These are phyloP conservation scores for Hydrotaea cyrtoneurina DNA, from an alignment of 2,888 invertebrate species.

Conservation along the genomic window DNA sequence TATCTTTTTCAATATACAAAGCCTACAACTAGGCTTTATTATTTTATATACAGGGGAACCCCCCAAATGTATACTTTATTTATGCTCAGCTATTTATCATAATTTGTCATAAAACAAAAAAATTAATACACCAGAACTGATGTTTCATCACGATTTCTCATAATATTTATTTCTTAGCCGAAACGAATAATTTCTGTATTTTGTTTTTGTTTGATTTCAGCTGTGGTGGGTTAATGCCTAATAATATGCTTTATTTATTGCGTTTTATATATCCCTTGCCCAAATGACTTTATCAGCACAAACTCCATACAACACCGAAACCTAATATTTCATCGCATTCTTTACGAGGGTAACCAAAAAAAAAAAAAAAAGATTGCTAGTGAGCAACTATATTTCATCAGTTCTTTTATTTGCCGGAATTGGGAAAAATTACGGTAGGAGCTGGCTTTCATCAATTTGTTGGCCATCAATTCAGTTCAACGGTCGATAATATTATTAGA, in stretches of 20 bases:
- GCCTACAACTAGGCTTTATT: not conserved
- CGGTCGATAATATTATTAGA: conserved; percentile 8
- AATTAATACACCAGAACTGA: conserved; percentile 3
- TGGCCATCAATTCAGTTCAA: not conserved
- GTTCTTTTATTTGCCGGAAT: not conserved
- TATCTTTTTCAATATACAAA: not conserved
- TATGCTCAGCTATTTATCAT: not conserved
- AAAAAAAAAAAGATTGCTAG: not conserved
- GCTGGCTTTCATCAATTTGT: not conserved
- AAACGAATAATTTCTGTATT: not conserved
- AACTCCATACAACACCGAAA: not conserved
- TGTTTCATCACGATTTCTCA: conserved; percentile 4
- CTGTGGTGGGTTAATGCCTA: not conserved
- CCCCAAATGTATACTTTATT: not conserved
- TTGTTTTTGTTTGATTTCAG: too few relatives aligned
- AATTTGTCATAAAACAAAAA: not conserved
- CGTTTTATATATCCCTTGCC: not conserved
- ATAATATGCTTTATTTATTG: conserved; percentile 21
- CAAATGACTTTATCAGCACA: conserved; percentile 7
- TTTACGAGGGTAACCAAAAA: not conserved
- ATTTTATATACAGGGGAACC: too few relatives aligned
- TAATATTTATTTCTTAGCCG: not conserved
- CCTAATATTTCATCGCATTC: conserved; percentile 11
- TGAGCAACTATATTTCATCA: conserved; percentile 8
- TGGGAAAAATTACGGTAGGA: not conserved